phyloP scores from a whole-genome alignment of 2,888 invertebrate genomes.

The Odontocolon sp. region DNA sequence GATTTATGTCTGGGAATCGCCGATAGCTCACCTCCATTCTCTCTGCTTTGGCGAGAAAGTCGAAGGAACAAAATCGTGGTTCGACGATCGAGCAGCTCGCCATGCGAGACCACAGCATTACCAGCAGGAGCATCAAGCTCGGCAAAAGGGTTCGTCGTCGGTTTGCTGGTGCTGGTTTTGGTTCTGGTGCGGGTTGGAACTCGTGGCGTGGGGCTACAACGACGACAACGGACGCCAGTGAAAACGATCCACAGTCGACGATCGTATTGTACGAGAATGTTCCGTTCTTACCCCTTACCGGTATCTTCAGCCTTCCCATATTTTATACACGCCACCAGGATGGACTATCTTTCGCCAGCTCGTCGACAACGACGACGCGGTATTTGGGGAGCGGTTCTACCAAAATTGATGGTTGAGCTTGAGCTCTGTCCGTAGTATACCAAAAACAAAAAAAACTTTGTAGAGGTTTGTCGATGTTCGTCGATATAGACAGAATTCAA shows the following conservation, averaged over 20 bases:
- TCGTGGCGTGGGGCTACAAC: conserved; percentile 15
- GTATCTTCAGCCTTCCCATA: conserved; percentile 19
- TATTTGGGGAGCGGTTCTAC: conserved; percentile 21
- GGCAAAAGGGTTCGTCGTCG: conserved; percentile 6
- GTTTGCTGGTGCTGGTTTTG: not conserved
- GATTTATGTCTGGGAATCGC: conserved; percentile 77
- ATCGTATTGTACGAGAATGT: conserved; percentile 73
- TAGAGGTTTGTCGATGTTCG: conserved; percentile 3
- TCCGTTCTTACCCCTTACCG: conserved; percentile 31
- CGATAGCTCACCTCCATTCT: conserved; percentile 74
- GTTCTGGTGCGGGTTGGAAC: conserved; percentile 36
- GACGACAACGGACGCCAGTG: conserved; percentile 22
- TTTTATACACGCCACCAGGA: conserved; percentile 40
- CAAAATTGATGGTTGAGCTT: conserved; percentile 24
- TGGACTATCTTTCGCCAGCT: conserved; percentile 28
- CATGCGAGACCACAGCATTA: not conserved
- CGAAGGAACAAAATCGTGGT: conserved; percentile 43
- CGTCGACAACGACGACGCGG: conserved; percentile 27
- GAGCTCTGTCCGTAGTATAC: conserved; percentile 11
- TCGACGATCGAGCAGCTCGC: conserved; percentile 18
- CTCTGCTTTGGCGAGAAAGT: conserved; percentile 55
- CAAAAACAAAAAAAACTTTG: not conserved
- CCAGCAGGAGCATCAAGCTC: not conserved
- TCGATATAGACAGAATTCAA: not conserved
- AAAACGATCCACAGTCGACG: conserved; percentile 54